These are phyloP conservation scores for Sphaerodactylus townsendi DNA, from an alignment of 2,113 vertebrate genomes.

Conservation along the genomic window DNA sequence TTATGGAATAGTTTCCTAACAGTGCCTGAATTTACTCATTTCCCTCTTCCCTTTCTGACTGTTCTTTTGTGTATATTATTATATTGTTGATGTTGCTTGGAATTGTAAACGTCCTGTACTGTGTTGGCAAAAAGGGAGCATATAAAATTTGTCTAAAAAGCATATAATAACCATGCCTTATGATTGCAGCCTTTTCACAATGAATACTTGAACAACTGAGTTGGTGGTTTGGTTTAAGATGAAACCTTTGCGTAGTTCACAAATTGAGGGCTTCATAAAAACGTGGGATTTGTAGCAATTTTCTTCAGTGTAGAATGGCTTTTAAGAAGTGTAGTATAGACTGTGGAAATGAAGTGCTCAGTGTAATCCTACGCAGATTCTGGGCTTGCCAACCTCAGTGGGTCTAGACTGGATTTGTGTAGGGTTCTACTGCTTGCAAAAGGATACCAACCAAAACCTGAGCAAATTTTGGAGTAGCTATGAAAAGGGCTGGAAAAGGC, in stretches of 20 bases:
- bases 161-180: background rate
- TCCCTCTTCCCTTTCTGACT: no score
- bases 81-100: no score
- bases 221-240: background rate
- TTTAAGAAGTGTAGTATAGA: background rate
- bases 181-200: background rate
- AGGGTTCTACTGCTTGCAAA: background rate
- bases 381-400: no score
- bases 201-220: background rate
- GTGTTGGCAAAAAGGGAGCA: no score
- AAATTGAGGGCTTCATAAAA: background rate
- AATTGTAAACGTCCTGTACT: no score
- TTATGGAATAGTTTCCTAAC: no score
- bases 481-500: background rate
- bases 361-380: no score
- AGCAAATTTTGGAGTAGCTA: background rate
- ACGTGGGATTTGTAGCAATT: background rate
- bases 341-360: background rate
- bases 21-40: no score
- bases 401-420: no score
- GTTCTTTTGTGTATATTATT: no score
- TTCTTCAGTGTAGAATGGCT: background rate
- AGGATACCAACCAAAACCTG: background rate
- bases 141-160: background rate
- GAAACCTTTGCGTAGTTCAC: background rate